phyloP scores from a whole-genome alignment of 2,113 vertebrate species.

The Smithornis capensis region DNA sequence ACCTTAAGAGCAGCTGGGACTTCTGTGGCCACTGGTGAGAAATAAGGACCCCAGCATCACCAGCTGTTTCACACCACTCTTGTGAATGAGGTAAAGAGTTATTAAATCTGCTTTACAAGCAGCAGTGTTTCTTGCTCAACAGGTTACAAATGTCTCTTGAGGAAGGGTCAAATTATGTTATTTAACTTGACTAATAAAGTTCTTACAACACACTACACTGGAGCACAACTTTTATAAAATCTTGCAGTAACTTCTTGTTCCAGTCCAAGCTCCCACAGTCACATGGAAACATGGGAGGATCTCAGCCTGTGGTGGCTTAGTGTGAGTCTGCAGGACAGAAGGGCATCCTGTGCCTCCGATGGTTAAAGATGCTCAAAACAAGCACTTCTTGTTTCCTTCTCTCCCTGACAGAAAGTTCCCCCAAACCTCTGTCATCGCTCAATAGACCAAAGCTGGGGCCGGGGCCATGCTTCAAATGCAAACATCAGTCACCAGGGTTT shows the following conservation, averaged over 20 bases:
- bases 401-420: not conserved
- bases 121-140: not conserved
- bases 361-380: not conserved
- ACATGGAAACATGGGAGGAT: fast-evolving
- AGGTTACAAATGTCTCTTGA: not conserved
- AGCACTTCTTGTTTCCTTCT: not conserved
- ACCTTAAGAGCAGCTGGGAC: fast-evolving
- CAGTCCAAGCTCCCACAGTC: not conserved
- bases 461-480: not conserved
- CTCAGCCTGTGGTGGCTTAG: fast-evolving
- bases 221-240: not conserved
- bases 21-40: not conserved
- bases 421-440: not conserved
- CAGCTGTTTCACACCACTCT: not conserved
- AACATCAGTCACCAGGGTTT: not conserved
- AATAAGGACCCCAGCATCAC: not conserved
- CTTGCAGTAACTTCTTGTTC: not conserved
- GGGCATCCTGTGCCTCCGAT: fast-evolving
- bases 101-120: not conserved
- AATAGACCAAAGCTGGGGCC: not conserved
- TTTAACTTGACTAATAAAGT: not conserved
- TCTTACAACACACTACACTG: not conserved
- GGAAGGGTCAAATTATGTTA: not conserved
- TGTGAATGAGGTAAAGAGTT: not conserved
- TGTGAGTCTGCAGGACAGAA: not conserved